Base-by-base conservation (phyloP, 2,113 vertebrate genomes). In the Bucco capensis region DNA sequence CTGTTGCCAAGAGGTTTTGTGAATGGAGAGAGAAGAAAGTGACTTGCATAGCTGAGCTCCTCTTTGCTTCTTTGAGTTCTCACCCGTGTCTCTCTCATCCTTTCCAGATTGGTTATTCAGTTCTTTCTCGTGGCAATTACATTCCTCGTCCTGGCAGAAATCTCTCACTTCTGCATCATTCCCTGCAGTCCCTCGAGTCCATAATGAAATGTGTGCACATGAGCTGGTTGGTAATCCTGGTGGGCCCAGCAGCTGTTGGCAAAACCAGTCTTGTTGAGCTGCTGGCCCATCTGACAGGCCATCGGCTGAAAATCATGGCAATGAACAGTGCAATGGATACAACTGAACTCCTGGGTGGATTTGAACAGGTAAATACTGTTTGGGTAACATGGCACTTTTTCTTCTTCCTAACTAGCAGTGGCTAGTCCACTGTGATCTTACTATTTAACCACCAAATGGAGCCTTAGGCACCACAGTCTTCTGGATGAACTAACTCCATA, bases 261-360 rank as follows among this genome's bases (percentile, higher is more conserved):
- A 99, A 99, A 97, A 99, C 98, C 73, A 99, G 98, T 91, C 96
- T 99, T 70, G 97, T 99, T 89, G 98, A 99, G 80, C 98, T 99
- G 21, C 95, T 99, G 83, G 98, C 99, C n/a, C 97, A 99, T 78
- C 97, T 99, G 88, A 98, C 98, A 0, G 99, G 99, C 40, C 98
- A 98, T 83, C 97, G 97, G 5, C 98, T 99, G 33, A 97, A 98
- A 91, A 97, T 99, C 72, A 98, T 99, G 99, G 98, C 99, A 22
- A 99, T 99, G 98, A 99, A 99, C 97, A 99, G 99, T 31, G 97
- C 98, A 1, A 99, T 99, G 98, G 99, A 99, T 89, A 99, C 99
- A 46, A 99, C 98, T 0, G 99, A 99, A 75, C 98, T 99, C 46
- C 97, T 99, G 66, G 99, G 99, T 23, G 99, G 99, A 87, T 99